These are phyloP conservation scores for Drosophila nigromelanica DNA, from an alignment of 1,140 invertebrate genomes.

Conservation along the genomic window DNA sequence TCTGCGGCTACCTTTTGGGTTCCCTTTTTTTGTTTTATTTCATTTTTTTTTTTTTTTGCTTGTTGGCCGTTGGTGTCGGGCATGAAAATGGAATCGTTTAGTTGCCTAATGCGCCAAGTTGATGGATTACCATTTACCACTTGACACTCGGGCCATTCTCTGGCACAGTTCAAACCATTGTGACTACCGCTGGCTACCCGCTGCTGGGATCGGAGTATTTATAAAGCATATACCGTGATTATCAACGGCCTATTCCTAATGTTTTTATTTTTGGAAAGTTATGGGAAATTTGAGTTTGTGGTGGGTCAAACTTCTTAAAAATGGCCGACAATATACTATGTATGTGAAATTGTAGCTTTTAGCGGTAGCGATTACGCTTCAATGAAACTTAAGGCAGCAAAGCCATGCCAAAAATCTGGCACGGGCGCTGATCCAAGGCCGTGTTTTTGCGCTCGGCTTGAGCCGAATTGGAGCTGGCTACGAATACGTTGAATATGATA, in stretches of 20 bases:
- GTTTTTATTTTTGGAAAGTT: conserved; percentile 13
- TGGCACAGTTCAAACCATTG: conserved; percentile 19
- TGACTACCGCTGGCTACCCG: conserved; percentile 44
- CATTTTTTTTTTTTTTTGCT: conserved; percentile 2
- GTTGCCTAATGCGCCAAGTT: conserved; percentile 81
- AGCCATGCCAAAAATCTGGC: conserved; percentile 47
- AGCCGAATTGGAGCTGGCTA: conserved; percentile 50
- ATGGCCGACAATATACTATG: conserved; percentile 19
- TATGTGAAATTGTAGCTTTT: conserved; percentile 46
- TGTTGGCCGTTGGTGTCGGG: conserved; percentile 13
- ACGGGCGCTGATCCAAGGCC: conserved; percentile 70
- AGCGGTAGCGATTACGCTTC: conserved; percentile 42
- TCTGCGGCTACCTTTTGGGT: conserved; percentile 70
- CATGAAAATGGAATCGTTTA: conserved; percentile 74
- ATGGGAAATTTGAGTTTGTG: conserved; percentile 49
- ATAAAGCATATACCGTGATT: conserved; percentile 12
- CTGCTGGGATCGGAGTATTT: conserved; percentile 47
- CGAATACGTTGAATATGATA: conserved; percentile 55
- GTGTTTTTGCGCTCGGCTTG: conserved; percentile 62
- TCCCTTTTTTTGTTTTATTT: neutral
- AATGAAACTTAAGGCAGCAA: conserved; percentile 20
- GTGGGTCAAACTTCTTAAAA: conserved; percentile 28
- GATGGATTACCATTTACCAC: conserved; percentile 67
- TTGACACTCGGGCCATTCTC: conserved; percentile 26
- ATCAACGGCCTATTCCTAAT: conserved; percentile 25